These are phyloP conservation scores for Tupaia tana DNA, from an alignment of 2,113 vertebrate genomes.

Conservation along the genomic window DNA sequence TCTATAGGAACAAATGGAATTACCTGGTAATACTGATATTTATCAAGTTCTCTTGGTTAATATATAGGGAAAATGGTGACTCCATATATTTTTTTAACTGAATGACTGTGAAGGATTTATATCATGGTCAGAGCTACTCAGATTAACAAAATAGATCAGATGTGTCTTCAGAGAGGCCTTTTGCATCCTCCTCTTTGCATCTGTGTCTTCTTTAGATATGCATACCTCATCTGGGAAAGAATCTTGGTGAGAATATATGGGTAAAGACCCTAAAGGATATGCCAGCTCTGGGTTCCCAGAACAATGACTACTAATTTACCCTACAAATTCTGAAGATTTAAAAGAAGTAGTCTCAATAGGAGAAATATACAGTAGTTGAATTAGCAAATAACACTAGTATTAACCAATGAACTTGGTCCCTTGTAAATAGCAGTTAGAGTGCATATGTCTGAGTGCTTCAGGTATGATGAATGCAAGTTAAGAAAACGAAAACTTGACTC, in stretches of 20 bases:
- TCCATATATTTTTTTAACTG: neutral
- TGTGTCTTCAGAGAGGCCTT: neutral
- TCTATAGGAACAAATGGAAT: neutral
- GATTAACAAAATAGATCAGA: slow-evolving; percentile 15
- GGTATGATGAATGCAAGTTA: neutral
- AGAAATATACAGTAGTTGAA: neutral
- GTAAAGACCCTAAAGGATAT: neutral
- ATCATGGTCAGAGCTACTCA: neutral
- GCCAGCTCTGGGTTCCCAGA: neutral
- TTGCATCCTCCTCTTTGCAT: neutral
- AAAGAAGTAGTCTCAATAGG: slow-evolving; percentile 35
- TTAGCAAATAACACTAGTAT: neutral
- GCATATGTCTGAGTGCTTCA: neutral
- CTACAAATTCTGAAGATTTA: slow-evolving; percentile 4
- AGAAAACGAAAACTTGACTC: neutral
- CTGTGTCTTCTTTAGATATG: neutral
- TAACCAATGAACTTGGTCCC: neutral
- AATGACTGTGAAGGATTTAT: neutral
- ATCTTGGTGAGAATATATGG: neutral
- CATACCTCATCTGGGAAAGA: neutral
- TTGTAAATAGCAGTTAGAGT: neutral
- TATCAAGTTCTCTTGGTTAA: slow-evolving; percentile 8
- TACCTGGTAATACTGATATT: neutral
- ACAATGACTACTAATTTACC: neutral
- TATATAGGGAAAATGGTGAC: neutral